These are phyloP conservation scores for Taxidea taxus DNA, from an alignment of 2,113 vertebrate species.

Conservation along the genomic window DNA sequence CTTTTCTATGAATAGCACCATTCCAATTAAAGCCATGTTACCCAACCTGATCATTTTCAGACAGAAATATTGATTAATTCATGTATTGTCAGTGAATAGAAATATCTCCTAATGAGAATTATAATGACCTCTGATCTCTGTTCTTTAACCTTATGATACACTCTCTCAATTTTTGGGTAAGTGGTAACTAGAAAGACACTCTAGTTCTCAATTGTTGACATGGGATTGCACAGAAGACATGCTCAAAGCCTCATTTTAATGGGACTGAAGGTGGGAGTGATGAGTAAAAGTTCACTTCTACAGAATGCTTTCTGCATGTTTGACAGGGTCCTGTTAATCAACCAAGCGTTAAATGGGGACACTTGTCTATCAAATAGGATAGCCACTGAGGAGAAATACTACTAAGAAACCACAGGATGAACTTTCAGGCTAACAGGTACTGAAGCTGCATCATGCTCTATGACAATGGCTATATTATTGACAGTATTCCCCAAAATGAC, in stretches of 20 bases:
- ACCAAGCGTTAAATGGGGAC: constrained; percentile 65
- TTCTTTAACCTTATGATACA: constrained; percentile 81
- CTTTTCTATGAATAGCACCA: constrained; percentile 77
- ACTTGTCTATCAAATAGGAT: constrained; percentile 72
- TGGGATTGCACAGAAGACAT: constrained; percentile 72
- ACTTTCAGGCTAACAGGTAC: neutral
- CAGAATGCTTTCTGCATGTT: constrained; percentile 74
- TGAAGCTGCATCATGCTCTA: neutral
- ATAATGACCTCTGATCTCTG: constrained; percentile 81
- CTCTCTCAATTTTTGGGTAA: constrained; percentile 84
- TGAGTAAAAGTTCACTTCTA: constrained; percentile 74
- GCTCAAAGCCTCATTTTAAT: constrained; percentile 79
- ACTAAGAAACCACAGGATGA: constrained; percentile 49
- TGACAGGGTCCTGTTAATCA: constrained; percentile 78
- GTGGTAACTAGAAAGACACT: constrained; percentile 78
- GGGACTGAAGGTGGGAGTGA: constrained; percentile 21
- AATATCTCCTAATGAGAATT: constrained; percentile 85
- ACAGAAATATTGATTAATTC: constrained; percentile 83
- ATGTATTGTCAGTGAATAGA: constrained; percentile 81
- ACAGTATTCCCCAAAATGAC: neutral
- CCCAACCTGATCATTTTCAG: constrained; percentile 81
- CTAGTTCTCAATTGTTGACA: constrained; percentile 76
- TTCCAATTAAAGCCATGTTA: constrained; percentile 83
- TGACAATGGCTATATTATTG: neutral
- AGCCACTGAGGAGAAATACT: constrained; percentile 24